These are phyloP conservation scores for Cyrtonyx montezumae DNA, from an alignment of 2,113 vertebrate genomes.

Conservation along the genomic window DNA sequence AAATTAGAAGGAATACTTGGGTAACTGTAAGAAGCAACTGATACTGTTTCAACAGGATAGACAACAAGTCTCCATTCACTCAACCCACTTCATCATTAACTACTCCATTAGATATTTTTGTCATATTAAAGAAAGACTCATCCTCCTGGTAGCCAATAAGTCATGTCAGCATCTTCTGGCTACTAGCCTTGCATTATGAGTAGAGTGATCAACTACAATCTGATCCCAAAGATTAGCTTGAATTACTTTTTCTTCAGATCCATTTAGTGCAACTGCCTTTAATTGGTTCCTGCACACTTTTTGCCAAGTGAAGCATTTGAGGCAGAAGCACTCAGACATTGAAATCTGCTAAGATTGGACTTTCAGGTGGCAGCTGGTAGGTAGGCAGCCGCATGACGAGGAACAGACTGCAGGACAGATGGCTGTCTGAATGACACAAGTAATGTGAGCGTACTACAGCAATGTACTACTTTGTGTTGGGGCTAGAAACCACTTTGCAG, in stretches of 20 bases:
- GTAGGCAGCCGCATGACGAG: too few species aligned
- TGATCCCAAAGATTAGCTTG: neutral
- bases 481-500: neutral
- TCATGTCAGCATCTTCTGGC: neutral
- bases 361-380: neutral
- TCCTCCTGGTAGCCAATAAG: neutral
- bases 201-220: neutral
- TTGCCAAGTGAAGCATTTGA: neutral
- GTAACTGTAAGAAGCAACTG: neutral
- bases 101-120: neutral
- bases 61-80: neutral
- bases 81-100: neutral
- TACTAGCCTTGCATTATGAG: neutral
- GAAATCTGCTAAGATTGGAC: neutral
- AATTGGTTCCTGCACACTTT: neutral
- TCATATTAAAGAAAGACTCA: neutral
- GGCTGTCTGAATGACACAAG: too few species aligned
- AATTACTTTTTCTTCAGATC: neutral
- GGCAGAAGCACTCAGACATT: neutral
- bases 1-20: neutral
- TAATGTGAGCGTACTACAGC: neutral
- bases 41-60: neutral
- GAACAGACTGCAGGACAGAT: neutral
- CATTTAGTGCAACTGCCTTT: neutral
- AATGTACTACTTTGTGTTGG: neutral